A percentile compares a stretch with the other conserved stretches of the same genome.
phyloP scores from a whole-genome alignment of 2,113 vertebrate genomes.

The Amblyornis subalaris region DNA sequence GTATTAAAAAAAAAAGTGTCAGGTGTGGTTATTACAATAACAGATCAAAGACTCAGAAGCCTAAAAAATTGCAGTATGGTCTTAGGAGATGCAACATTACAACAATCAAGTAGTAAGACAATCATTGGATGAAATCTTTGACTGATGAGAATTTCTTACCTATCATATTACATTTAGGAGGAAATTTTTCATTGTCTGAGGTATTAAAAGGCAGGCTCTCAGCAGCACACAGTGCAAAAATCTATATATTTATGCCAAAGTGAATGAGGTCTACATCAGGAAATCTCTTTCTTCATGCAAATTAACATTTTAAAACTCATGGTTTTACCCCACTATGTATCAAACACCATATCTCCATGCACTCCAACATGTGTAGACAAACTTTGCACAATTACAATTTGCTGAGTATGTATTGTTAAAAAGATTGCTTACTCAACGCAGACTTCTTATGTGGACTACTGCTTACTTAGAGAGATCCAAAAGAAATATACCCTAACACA shows the following conservation, averaged over 20 bases:
- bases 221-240: not conserved
- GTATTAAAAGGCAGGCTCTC: not conserved
- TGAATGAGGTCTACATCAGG: not conserved
- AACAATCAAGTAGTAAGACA: not conserved
- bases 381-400: not conserved
- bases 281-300: not conserved
- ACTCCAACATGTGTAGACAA: not conserved
- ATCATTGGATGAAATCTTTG: not conserved
- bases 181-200: not conserved
- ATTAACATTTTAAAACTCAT: not conserved
- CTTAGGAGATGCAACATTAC: not conserved
- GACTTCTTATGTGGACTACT: not conserved
- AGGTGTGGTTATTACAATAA: not conserved
- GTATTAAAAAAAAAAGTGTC: not conserved
- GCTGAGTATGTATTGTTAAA: not conserved
- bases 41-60: not conserved
- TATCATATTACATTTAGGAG: not conserved
- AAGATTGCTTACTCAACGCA: not conserved
- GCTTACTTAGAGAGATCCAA: not conserved
- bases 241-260: not conserved
- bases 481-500: not conserved
- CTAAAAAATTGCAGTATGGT: not conserved
- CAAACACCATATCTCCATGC: not conserved
- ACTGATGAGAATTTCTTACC: not conserved
- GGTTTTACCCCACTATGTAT: accelerated